phyloP scores from a whole-genome alignment of 2,113 vertebrate genomes.

The Gavia stellata region DNA sequence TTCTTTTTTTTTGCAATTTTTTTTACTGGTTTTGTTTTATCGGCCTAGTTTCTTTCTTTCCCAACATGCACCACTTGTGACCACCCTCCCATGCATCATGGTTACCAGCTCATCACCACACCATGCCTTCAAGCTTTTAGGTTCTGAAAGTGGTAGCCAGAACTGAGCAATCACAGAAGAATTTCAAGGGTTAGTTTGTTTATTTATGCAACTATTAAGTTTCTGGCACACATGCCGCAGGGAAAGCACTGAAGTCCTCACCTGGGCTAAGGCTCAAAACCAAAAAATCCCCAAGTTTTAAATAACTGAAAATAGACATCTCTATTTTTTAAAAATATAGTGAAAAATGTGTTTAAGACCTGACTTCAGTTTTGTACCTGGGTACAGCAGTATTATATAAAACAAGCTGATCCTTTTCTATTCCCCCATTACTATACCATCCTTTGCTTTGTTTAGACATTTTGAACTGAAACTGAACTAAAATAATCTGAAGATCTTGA shows the following conservation, averaged over 20 bases:
- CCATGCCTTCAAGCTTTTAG: not conserved
- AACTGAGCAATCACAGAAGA: not conserved
- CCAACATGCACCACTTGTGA: not conserved
- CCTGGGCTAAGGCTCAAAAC: not conserved
- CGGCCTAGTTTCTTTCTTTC: not conserved
- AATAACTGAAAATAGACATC: not conserved
- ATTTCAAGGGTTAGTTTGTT: not conserved
- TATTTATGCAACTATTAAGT: not conserved
- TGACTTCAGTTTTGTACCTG: not conserved
- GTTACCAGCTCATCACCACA: not conserved
- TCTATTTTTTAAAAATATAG: not conserved
- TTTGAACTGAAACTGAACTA: not conserved
- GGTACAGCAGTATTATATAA: not conserved
- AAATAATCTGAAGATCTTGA: not conserved
- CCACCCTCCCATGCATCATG: rapidly evolving
- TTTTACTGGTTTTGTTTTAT: not conserved
- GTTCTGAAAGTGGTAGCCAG: not conserved
- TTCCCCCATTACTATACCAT: not conserved
- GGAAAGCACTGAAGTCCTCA: not conserved
- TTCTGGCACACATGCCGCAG: not conserved
- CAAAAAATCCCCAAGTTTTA: not conserved
- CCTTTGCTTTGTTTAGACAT: not conserved
- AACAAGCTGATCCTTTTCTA: not conserved
- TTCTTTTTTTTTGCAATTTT: not conserved
- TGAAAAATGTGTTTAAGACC: not conserved